Percentiles rank a stretch among this genome's conserved stretches.
Evolutionary conservation across 2,888 invertebrate genomes (phyloP).

Genomic region (Bibio marci): DNA sequence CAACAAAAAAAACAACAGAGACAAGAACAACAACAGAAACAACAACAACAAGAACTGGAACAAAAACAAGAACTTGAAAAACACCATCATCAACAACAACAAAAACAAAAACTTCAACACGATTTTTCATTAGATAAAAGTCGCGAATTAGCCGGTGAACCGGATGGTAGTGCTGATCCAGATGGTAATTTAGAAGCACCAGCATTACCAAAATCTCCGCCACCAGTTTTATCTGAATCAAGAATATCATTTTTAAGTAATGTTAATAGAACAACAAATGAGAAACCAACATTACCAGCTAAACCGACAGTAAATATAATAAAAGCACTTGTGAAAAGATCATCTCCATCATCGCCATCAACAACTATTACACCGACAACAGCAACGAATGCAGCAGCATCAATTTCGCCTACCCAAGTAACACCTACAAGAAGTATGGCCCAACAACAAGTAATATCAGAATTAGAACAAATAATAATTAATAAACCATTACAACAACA

Average conservation of each 20-base stretch:
- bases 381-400: no score
- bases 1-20: conserved; percentile 10
- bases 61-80: conserved; percentile 3
- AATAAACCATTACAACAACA: conserved; percentile 11
- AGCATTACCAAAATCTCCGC: conserved; percentile 50
- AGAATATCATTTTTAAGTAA: conserved; percentile 53
- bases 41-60: conserved; percentile 17
- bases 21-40: conserved; percentile 5
- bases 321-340: conserved; percentile 35
- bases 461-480: conserved; percentile 34
- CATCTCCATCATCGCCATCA: conserved; percentile 9
- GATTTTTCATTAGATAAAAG: conserved; percentile 41
- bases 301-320: conserved; percentile 47
- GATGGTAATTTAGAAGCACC: conserved; percentile 54
- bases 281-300: conserved; percentile 50
- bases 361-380: conserved; percentile 9
- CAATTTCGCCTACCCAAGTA: no score
- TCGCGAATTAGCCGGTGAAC: conserved; percentile 66
- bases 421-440: conserved; percentile 11
- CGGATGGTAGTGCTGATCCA: conserved; percentile 73
- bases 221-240: conserved; percentile 38
- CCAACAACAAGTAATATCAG: conserved; percentile 35
- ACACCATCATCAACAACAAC: conserved; percentile 8
- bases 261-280: conserved; percentile 22
- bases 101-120: conserved; percentile 3